phyloP scores from a whole-genome alignment of 2,888 invertebrate species.

The Globia sparganii region DNA sequence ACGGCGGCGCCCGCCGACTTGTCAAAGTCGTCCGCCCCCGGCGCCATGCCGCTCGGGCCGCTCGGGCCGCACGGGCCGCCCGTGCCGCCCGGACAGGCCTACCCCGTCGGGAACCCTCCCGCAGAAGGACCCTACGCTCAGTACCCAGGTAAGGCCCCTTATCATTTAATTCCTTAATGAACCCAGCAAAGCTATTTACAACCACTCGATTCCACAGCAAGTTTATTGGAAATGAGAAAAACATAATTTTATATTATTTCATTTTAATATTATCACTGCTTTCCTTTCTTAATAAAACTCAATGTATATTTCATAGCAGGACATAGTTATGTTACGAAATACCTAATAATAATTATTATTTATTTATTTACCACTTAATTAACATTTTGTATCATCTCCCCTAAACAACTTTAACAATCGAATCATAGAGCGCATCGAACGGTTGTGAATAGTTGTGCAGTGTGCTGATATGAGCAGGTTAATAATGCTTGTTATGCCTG shows the following conservation, averaged over 20 bases:
- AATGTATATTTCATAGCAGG: neutral
- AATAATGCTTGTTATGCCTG: conserved; percentile 28
- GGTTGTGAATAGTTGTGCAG: neutral
- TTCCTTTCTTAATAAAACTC: neutral
- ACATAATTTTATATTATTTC: neutral
- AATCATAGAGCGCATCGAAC: neutral
- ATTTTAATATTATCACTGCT: neutral
- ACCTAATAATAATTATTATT: neutral
- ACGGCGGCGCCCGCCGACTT: conserved; percentile 71
- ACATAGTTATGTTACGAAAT: neutral
- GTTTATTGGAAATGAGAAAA: conserved; percentile 1
- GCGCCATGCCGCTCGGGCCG: conserved; percentile 61
- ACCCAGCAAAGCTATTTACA: neutral
- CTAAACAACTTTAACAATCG: neutral
- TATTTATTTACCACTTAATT: neutral
- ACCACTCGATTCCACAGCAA: neutral
- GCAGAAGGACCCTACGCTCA: conserved; percentile 82
- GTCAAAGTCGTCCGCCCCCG: conserved; percentile 66
- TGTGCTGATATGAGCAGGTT: neutral
- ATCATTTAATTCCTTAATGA: neutral
- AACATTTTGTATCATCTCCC: neutral
- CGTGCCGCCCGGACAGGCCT: conserved; percentile 71
- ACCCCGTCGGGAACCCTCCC: conserved; percentile 76
- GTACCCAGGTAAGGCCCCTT: conserved; percentile 81
- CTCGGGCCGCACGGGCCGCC: conserved; percentile 65